phyloP scores from a whole-genome alignment of 2,113 vertebrate species.

The Sinocyclocheilus anophthalmus region DNA sequence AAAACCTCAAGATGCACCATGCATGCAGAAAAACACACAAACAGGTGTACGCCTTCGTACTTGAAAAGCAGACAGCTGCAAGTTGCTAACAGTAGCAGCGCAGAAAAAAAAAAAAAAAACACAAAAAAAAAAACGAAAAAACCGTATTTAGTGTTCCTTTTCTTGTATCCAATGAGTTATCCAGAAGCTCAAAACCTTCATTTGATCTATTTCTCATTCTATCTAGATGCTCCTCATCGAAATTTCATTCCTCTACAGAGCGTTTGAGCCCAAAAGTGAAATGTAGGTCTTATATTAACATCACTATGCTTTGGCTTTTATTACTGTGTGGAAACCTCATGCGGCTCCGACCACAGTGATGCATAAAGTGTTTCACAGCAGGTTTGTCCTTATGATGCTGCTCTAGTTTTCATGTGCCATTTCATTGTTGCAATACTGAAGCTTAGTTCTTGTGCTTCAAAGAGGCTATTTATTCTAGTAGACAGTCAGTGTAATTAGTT shows the following conservation, averaged over 20 bases:
- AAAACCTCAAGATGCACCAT: background rate
- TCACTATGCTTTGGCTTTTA: slow-evolving; percentile 16
- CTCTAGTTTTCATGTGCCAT: slow-evolving; percentile 11
- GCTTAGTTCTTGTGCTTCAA: slow-evolving; percentile 13
- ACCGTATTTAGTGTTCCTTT: slow-evolving; percentile 26
- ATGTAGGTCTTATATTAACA: slow-evolving; percentile 39
- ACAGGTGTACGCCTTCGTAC: background rate
- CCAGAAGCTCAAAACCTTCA: background rate
- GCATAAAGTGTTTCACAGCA: slow-evolving; percentile 44
- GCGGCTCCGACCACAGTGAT: slow-evolving; percentile 45
- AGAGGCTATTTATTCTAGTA: background rate
- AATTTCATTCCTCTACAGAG: slow-evolving; percentile 27
- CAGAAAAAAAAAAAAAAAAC: slow-evolving; percentile 49
- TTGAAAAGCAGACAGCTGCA: slow-evolving; percentile 16
- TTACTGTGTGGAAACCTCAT: slow-evolving; percentile 53
- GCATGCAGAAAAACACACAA: background rate
- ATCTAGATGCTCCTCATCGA: slow-evolving; percentile 30
- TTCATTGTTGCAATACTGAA: slow-evolving; percentile 26
- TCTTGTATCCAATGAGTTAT: slow-evolving; percentile 65
- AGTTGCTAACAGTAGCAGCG: slow-evolving; percentile 5
- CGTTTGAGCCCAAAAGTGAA: slow-evolving; percentile 29
- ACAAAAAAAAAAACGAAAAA: too few relatives aligned
- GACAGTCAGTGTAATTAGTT: slow-evolving; percentile 13
- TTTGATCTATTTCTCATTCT: slow-evolving; percentile 21
- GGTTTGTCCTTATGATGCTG: slow-evolving; percentile 38